A percentile compares a stretch with the other conserved stretches of the same genome.
phyloP scores from a whole-genome alignment of 1,140 invertebrate genomes.

The Bombus superbus region DNA sequence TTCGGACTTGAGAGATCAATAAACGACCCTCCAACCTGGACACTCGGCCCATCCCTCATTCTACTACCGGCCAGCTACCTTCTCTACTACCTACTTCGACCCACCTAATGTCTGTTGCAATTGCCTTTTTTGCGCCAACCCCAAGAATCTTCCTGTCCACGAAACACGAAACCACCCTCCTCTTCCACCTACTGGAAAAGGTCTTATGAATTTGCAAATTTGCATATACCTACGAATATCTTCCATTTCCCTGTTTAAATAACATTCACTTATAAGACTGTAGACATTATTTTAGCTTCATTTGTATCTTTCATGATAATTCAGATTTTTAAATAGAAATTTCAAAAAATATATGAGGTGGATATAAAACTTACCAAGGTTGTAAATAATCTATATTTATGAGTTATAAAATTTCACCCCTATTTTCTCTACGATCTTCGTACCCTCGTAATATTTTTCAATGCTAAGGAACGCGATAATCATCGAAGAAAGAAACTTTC shows the following conservation, averaged over 20 bases:
- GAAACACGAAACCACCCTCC: background rate
- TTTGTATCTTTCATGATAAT: background rate
- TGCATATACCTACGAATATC: background rate
- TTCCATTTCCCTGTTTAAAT: background rate
- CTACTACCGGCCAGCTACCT: constrained; percentile 67
- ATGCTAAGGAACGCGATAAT: background rate
- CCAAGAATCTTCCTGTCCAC: background rate
- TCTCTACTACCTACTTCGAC: constrained; percentile 59
- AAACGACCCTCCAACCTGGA: constrained; percentile 83
- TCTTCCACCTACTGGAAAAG: too few relatives aligned
- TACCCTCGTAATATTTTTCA: background rate
- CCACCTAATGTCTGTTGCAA: constrained; percentile 53
- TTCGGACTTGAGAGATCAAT: constrained; percentile 83
- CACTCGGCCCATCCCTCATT: constrained; percentile 76
- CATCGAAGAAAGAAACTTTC: background rate
- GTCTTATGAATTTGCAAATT: constrained; percentile 12
- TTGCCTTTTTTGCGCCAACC: constrained; percentile 40
- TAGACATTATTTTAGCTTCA: background rate
- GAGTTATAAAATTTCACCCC: background rate
- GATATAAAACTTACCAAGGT: background rate
- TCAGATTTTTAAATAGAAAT: background rate
- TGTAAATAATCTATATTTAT: background rate
- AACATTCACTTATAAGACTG: background rate
- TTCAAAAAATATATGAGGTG: background rate
- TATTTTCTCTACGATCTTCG: background rate